Conservation (phyloP, 2,888 invertebrate genomes). For the Nebria salina region DNA sequence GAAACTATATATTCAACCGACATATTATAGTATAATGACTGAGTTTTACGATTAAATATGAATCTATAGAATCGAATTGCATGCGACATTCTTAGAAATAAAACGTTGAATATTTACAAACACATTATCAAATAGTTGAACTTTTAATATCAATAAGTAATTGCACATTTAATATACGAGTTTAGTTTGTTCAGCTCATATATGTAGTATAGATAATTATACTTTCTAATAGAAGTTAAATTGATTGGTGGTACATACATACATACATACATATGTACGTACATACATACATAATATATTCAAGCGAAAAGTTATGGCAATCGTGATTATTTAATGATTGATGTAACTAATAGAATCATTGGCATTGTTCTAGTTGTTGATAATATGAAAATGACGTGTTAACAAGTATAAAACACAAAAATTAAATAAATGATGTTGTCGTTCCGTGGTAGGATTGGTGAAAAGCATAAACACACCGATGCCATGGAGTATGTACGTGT, state of each 20-base stretch:
- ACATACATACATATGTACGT: too few relatives aligned
- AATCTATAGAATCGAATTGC: neutral
- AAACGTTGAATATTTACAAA: neutral
- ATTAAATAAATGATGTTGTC: neutral
- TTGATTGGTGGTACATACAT: neutral
- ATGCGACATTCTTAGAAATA: neutral
- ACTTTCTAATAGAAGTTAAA: neutral
- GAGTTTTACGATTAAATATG: neutral
- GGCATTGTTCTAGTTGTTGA: constrained; percentile 2
- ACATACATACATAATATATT: too few relatives aligned
- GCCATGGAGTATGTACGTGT: neutral
- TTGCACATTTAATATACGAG: neutral
- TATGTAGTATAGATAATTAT: neutral
- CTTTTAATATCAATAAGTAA: neutral
- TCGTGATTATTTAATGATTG: neutral
- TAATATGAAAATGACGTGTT: constrained; percentile 43
- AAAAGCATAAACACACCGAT: constrained; percentile 21
- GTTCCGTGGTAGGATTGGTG: constrained; percentile 9
- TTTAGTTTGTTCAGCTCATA: neutral
- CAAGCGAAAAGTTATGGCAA: too few relatives aligned
- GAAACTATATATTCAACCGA: neutral
- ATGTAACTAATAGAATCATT: constrained; percentile 16
- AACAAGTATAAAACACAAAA: constrained; percentile 39
- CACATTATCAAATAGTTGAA: neutral
- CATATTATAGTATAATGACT: neutral